Base-by-base conservation (phyloP, 2,888 invertebrate species). In the Agonum fuliginosum region DNA sequence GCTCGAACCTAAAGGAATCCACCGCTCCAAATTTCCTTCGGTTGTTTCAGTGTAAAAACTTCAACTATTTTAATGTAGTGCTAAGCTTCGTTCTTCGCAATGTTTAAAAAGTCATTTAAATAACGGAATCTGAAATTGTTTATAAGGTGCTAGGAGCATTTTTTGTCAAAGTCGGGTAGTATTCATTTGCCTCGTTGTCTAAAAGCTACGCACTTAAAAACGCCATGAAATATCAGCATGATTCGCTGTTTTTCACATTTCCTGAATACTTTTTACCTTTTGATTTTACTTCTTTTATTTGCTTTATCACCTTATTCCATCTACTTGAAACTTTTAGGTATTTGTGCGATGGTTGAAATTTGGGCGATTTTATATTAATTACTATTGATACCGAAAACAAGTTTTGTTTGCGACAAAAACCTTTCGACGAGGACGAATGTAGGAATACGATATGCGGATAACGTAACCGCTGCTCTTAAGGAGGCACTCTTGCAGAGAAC, bases 21-120 rank as follows among this genome's bases (percentile, higher is more conserved):
- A 37, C 12, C 37, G 37, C 37, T 17, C 46, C 4, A 17, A 46
- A 19, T 46, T 46, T 46, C 46, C 46, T 37, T 46, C 46, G 19
- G 46, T 46, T 54, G 54, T 54, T 54, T 62, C 62, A 20, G 19
- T 34, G 34, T 67, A 71, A 71, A 51, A 71, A 71, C 27, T 51
- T 30, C 27, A 48, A 71, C 10, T 51, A 71, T 71, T 48, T 71
- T 71, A 71, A 71, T 71, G 51, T 24, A 71, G 30, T 51, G 27
- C 51, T 51, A 37, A 27, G 48, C 51, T 24, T 43, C 24, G 27
- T 24, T 24, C 41, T 19, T 70, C 43, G 71, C 51, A 51, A 71
- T 71, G 71, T 71, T 71, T 51, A 71, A 71, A 51, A 71, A 71
- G 71, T 71, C 24, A 71, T 71, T 71, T 71, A 71, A 72, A 72